Evolutionary conservation across 2,113 vertebrate species (phyloP), one percentile per base, ranked within the genome.

Genomic region (Motacilla alba): DNA sequence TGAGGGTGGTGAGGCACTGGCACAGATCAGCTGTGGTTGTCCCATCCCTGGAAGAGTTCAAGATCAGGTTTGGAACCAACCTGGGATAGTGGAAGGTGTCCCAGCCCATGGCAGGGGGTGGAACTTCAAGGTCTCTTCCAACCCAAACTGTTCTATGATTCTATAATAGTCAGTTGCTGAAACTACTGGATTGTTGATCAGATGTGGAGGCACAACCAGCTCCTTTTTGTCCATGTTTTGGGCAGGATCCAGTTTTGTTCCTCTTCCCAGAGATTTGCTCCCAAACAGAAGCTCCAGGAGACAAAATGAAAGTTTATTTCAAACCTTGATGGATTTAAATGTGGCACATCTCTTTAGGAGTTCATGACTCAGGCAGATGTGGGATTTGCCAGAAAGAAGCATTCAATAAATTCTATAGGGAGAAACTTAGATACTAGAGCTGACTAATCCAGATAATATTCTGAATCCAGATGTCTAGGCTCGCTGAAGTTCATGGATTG

Each of bases 31-130:
- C 13, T 73, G 43, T 33, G 22, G 11, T 20, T 31, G 15, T 4
- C 3, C 46, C 13, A 50, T 16, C 15, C 18, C 12, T 37, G 68
- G 15, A 1, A 59, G 10, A 11, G 44, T 10, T 9, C 33, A 58
- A 39, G 22, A 10, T 2, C 33, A 24, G 22, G 18, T 0, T 81
- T 59, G 35, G 59, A 31, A 74, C 31, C 10, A 44, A 0, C 8
- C 8, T 50, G 59, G 19, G 4, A 10, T 1, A 24, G 13, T 37
- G 31, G 37, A 23, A 73, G 8, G 3, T n/a, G 19, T 18, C 31
- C 26, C 4, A 43, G 17, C 9, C 26, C 27, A 15, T 11, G 15
- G 3, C 8, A 73, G 15, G 6, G 3, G 1, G 1, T 35, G 14
- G 26, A 18, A 44, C 6, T 44, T 59, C 7, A 44, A 39, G 22